Evolutionary conservation across 2,888 invertebrate species (phyloP).

Genomic region (Ethmia dodecea): DNA sequence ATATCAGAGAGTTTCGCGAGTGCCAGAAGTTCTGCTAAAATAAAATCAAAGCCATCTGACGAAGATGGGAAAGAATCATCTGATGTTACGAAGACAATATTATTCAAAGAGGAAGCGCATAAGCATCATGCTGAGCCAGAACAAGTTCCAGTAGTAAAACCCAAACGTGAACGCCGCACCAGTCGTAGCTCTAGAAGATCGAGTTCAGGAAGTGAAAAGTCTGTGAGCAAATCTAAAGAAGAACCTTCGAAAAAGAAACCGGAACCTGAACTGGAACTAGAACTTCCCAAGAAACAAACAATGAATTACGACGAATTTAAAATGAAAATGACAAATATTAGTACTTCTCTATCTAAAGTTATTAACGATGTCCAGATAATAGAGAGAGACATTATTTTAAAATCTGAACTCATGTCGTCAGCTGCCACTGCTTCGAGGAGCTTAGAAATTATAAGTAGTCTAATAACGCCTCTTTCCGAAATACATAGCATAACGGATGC

Average conservation of each 20-base stretch:
- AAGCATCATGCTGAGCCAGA: slow-evolving; percentile 26
- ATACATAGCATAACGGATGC: slow-evolving; percentile 79
- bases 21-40: slow-evolving; percentile 77
- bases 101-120: slow-evolving; percentile 46
- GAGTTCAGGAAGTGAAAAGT: slow-evolving; percentile 70
- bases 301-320: slow-evolving; percentile 41
- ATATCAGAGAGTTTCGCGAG: slow-evolving; percentile 81
- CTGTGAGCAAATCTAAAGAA: slow-evolving; percentile 52
- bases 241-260: slow-evolving; percentile 33
- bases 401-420: slow-evolving; percentile 82
- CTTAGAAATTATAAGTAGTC: slow-evolving; percentile 80
- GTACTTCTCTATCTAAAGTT: slow-evolving; percentile 59
- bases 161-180: slow-evolving; percentile 51
- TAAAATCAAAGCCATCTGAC: slow-evolving; percentile 46
- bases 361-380: slow-evolving; percentile 77
- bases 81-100: slow-evolving; percentile 44
- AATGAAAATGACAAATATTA: slow-evolving; percentile 34
- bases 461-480: slow-evolving; percentile 79
- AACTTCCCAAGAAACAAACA: slow-evolving; percentile 18
- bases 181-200: slow-evolving; percentile 64
- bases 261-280: slow-evolving; percentile 9
- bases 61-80: slow-evolving; percentile 50
- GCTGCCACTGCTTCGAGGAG: slow-evolving; percentile 82
- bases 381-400: slow-evolving; percentile 80
- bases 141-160: slow-evolving; percentile 25